phyloP scores from a whole-genome alignment of 2,797 vertebrate species.

The Hypotaenidia okinawae region DNA sequence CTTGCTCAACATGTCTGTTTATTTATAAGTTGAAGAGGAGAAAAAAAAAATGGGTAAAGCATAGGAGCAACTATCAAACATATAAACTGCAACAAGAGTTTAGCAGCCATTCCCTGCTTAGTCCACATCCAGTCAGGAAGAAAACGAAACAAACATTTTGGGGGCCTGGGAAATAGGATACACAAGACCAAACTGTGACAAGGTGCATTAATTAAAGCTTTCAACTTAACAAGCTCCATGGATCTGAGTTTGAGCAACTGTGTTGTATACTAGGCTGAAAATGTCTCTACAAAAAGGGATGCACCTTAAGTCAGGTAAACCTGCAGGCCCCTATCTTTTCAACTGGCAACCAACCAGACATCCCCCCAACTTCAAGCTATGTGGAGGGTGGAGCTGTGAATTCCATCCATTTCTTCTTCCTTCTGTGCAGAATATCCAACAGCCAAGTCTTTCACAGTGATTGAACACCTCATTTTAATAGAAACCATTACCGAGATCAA shows the following conservation, averaged over 20 bases:
- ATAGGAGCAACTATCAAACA: neutral
- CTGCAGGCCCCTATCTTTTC: neutral
- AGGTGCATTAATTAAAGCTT: neutral
- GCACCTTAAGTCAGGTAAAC: neutral
- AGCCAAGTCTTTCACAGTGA: neutral
- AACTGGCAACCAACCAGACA: neutral
- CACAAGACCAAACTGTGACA: neutral
- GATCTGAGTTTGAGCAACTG: neutral
- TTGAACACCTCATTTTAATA: neutral
- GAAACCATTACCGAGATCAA: neutral
- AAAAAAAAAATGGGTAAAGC: neutral
- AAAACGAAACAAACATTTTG: neutral
- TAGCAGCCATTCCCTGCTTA: neutral
- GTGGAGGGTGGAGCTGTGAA: neutral
- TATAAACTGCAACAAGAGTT: neutral
- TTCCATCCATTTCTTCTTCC: neutral
- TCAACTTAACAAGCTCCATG: neutral
- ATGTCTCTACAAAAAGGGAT: neutral
- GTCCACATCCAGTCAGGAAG: neutral
- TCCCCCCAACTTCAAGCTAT: neutral
- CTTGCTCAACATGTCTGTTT: neutral
- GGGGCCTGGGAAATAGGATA: neutral
- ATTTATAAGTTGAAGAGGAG: neutral
- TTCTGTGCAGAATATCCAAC: neutral
- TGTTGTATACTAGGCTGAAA: neutral